Evolutionary conservation across 2,888 invertebrate genomes (phyloP).

Genomic region (Lasioglossum leucozonium): DNA sequence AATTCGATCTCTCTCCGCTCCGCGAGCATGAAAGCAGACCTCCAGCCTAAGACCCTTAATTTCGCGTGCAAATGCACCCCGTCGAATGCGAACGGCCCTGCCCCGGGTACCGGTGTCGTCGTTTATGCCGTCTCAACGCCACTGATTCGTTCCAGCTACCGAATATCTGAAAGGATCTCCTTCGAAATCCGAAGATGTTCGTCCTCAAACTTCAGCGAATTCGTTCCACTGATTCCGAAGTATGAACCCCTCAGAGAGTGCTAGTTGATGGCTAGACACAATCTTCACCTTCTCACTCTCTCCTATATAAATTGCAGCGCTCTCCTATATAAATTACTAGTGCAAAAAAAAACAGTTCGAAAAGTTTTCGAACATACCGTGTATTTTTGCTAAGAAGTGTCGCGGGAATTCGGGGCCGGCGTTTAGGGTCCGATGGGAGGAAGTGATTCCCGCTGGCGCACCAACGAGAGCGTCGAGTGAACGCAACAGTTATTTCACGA

Average conservation of each 20-base stretch:
- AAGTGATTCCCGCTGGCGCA: neutral
- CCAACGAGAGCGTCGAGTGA: neutral
- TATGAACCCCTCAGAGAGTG: too few species aligned
- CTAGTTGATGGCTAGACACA: too few species aligned
- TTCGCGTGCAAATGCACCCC: conserved; percentile 15
- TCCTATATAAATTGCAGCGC: too few species aligned
- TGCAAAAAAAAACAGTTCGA: too few species aligned
- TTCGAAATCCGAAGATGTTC: neutral
- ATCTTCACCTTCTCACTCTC: too few species aligned
- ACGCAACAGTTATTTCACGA: neutral
- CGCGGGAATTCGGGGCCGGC: neutral
- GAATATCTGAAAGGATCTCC: neutral
- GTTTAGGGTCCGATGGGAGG: neutral
- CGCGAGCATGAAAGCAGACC: conserved; percentile 4
- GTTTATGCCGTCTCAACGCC: neutral
- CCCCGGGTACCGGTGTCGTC: neutral
- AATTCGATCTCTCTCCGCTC: conserved; percentile 41
- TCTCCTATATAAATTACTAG: too few species aligned
- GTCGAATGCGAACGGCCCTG: neutral
- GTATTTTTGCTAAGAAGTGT: too few species aligned
- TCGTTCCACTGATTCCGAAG: neutral
- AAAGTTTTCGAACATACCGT: too few species aligned
- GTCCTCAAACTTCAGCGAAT: neutral
- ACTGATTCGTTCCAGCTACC: neutral
- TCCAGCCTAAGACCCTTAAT: conserved; percentile 12